Base-by-base conservation (phyloP, 1,140 invertebrate genomes). In the Drosophila persimilis region DNA sequence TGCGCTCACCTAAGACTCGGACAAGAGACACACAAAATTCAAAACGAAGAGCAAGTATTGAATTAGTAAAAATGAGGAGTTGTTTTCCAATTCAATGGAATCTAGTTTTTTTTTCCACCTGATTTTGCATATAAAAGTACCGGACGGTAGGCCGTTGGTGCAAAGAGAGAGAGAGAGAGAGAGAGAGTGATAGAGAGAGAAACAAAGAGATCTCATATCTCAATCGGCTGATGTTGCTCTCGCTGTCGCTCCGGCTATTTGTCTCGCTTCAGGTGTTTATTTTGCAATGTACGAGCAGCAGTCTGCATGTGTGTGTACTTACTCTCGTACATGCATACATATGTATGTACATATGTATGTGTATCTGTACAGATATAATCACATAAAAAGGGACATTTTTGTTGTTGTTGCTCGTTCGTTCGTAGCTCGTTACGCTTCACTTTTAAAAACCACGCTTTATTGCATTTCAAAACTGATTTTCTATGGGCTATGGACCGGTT, bases 401-500 rank as follows among this genome's bases (percentile, higher is more conserved):
- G 39, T 71, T 53, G 20, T 54, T 45, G 57, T 47, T 59, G 54
- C 62, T 29, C 29, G 6, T 26, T 64, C 54, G 52, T 56, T 77
- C 62, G 64, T 77, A 58, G 48, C 50, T 47, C 59, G 58, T 53
- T 73, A 74, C 60, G 77, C 65, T 80, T 80, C 63, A 72, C 52
- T 69, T 75, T 75, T 47, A 41, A 58, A 57, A 71, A 64, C 75
- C 77, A 71, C 77, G 77, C 77, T 75, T 80, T 80, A 80, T 80
- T 80, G 77, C 77, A 75, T 80, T 80, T 66, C 52, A 64, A 80
- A 72, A 73, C 57, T 57, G 65, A 63, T 77, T 77, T 57, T 58
- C 54, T 70, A 15, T 73, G 69, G 75, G 45, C 53, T 56, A 56
- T 67, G 75, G 31, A 73, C 65, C 51, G 35, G 48, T 65, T 47